Evolutionary conservation across 2,888 invertebrate species (phyloP), one percentile per base, ranked within the genome.

Genomic region (Acanthosoma haemorrhoidale): DNA sequence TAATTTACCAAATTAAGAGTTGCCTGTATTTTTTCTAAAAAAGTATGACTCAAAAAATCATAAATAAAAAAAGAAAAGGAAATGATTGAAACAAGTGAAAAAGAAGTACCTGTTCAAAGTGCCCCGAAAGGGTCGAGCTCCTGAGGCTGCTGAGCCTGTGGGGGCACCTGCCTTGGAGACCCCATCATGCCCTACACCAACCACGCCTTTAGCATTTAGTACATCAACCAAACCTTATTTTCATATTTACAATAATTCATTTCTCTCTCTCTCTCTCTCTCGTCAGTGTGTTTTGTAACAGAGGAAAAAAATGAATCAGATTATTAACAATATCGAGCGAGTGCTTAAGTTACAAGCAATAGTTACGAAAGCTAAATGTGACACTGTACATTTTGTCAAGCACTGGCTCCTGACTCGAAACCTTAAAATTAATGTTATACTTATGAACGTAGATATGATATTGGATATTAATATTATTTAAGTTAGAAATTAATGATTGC

Each of bases 71-170:
- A 25, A 25, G 13, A 51, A 51, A 51, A 51, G 51, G n/a, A 5
- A 51, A 51, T 25, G 51, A 64, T 41, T 25, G n/a, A 38, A 34
- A 38, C 6, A 58, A 41, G 11, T 34, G 21, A 61, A 15, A 36
- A 25, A 34, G 8, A 61, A 36, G 36, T 59, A 71, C 71, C 61
- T 61, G 70, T 70, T 75, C 73, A 75, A 39, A 75, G 75, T 61
- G 75, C 75, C 58, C 75, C 75, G 39, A 75, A 75, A 18, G 75
- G 75, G 59, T 75, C 75, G 36, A 75, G 72, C 36, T 73, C 73
- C 64, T 72, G 75, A 34, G 71, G 73, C 29, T 72, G 70, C 34
- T 71, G 68, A 21, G 64, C 68, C 8, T 61, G 70, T 13, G 73
- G 73, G 25, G 73, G 73, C 32, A 72, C 70, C 43, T 73, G 74